phyloP scores from a whole-genome alignment of 2,888 invertebrate species.

The Drosophila formosana region DNA sequence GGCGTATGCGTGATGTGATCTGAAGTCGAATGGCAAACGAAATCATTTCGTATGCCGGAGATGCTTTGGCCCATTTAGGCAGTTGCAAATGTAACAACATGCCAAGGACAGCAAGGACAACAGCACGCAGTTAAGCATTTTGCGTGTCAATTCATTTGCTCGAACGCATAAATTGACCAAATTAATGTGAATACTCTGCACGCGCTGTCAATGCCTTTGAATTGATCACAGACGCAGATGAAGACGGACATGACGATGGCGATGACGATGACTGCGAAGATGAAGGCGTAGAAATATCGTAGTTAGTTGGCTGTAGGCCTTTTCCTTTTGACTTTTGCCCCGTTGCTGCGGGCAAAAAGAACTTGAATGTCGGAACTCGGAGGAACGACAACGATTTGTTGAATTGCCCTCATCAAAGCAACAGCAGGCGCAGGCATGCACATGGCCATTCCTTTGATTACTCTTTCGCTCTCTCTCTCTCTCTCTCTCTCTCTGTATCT shows the following conservation, averaged over 20 bases:
- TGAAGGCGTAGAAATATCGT: background rate
- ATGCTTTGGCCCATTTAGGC: constrained; percentile 51
- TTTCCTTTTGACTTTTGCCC: constrained; percentile 27
- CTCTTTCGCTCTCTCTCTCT: constrained; percentile 11
- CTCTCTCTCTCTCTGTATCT: background rate
- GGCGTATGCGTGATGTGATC: constrained; percentile 59
- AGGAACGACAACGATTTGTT: constrained; percentile 66
- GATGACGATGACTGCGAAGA: background rate
- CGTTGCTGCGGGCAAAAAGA: background rate
- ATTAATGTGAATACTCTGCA: constrained; percentile 67
- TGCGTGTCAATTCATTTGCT: constrained; percentile 19
- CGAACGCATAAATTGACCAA: constrained; percentile 67
- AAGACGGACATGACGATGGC: background rate
- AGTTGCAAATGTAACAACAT: constrained; percentile 11
- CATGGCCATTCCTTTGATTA: constrained; percentile 54
- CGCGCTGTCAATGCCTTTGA: constrained; percentile 36
- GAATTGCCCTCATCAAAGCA: constrained; percentile 79
- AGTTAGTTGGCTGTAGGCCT: background rate
- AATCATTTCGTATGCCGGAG: constrained; percentile 50
- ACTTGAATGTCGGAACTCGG: background rate
- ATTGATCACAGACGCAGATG: background rate
- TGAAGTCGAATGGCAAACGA: constrained; percentile 11
- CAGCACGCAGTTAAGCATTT: constrained; percentile 7
- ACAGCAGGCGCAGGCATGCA: constrained; percentile 70
- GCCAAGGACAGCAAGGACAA: background rate